Conservation (phyloP, 30 jellyfish, hydroid and myxozoan species). For the Chrysaora quinquecirrha region DNA sequence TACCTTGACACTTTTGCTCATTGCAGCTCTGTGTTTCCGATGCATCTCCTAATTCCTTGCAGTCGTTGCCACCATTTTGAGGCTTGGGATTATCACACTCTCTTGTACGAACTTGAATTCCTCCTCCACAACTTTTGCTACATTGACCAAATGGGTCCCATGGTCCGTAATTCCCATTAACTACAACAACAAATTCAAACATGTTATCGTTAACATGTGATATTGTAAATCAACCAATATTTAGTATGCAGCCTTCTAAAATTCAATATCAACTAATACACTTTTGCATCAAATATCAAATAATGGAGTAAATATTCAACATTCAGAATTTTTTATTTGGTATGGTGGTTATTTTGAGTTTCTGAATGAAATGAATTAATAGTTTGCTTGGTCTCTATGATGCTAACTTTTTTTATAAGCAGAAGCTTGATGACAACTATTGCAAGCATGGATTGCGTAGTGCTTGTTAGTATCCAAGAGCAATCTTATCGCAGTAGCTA, state of each 20-base stretch:
- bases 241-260: too few relatives aligned
- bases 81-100: constrained; percentile 44
- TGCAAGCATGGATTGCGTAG: too few relatives aligned
- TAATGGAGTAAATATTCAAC: neutral
- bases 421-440: too few relatives aligned
- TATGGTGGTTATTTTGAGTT: too few relatives aligned
- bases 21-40: constrained; percentile 17
- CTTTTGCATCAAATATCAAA: neutral
- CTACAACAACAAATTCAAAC: neutral
- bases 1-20: constrained; percentile 20
- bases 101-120: constrained; percentile 18
- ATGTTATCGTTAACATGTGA: too few relatives aligned
- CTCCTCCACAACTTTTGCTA: constrained; percentile 49
- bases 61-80: constrained; percentile 8
- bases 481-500: too few relatives aligned
- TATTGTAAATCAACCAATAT: too few relatives aligned
- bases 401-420: too few relatives aligned
- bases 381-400: too few relatives aligned
- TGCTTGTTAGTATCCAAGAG: too few relatives aligned
- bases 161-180: constrained; percentile 44
- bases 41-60: constrained; percentile 11
- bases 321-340: too few relatives aligned
- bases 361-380: too few relatives aligned
- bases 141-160: constrained; percentile 28
- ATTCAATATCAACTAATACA: neutral